Evolutionary conservation across 2,113 vertebrate species (phyloP).

Genomic region (Notothenia rossii): DNA sequence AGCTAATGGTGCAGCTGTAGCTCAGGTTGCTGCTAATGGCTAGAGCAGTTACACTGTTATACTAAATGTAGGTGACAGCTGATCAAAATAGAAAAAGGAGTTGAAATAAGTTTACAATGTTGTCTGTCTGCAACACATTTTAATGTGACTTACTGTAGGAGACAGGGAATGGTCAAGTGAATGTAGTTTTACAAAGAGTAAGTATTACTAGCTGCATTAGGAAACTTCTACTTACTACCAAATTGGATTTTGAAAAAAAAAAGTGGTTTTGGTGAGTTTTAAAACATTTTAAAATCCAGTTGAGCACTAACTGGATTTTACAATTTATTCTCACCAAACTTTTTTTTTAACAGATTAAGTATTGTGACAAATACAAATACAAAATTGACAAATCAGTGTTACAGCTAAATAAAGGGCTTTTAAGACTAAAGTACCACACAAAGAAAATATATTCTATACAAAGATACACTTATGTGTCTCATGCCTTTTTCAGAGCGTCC

Average conservation of each 20-base stretch:
- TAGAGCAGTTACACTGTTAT: constrained; percentile 12
- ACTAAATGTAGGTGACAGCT: too few species aligned
- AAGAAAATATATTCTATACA: constrained; percentile 28
- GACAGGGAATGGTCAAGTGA: not conserved
- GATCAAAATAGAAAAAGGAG: not conserved
- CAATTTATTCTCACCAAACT: not conserved
- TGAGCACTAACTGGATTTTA: too few species aligned
- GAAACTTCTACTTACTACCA: not conserved
- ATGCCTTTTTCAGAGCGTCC: constrained; percentile 46
- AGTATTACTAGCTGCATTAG: not conserved
- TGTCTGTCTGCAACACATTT: not conserved
- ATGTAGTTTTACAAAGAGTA: not conserved
- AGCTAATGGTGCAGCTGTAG: constrained; percentile 12
- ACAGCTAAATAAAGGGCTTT: constrained; percentile 2
- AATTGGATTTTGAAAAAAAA: too few species aligned
- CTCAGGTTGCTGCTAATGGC: constrained; percentile 12
- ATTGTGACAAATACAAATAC: not conserved
- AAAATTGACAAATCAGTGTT: not conserved
- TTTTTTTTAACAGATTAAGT: not conserved
- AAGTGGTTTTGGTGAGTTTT: too few species aligned
- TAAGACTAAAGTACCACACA: constrained; percentile 6
- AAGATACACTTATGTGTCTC: constrained; percentile 36
- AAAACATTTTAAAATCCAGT: too few species aligned
- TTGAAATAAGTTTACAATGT: not conserved
- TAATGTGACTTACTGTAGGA: not conserved